phyloP scores from a whole-genome alignment of 2,888 invertebrate genomes.

The Toxonevra muliebris region DNA sequence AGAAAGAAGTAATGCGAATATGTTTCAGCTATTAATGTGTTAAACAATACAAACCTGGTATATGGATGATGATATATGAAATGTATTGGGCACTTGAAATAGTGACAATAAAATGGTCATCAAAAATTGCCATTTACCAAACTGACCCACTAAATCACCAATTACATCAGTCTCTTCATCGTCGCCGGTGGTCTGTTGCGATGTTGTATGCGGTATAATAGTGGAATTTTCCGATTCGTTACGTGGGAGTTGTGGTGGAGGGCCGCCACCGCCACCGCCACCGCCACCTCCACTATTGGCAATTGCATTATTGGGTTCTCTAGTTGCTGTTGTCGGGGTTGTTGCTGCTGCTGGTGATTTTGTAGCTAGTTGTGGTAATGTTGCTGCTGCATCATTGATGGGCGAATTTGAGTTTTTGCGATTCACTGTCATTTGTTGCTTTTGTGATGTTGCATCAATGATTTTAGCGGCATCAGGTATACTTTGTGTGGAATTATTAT shows the following conservation, averaged over 20 bases:
- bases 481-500: slow-evolving; percentile 20
- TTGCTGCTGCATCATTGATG: slow-evolving; percentile 29
- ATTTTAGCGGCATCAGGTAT: slow-evolving; percentile 27
- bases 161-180: slow-evolving; percentile 72
- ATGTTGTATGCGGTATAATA: slow-evolving; percentile 33
- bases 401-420: slow-evolving; percentile 33
- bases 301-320: slow-evolving; percentile 31
- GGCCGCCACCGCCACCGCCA: slow-evolving; percentile 13
- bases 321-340: slow-evolving; percentile 25
- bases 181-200: slow-evolving; percentile 25
- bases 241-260: slow-evolving; percentile 26
- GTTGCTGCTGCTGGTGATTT: slow-evolving; percentile 31
- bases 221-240: slow-evolving; percentile 33
- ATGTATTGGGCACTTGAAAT: slow-evolving; percentile 82
- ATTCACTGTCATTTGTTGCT: slow-evolving; percentile 33
- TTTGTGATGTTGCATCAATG: slow-evolving; percentile 29
- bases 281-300: slow-evolving; percentile 16
- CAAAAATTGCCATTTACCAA: slow-evolving; percentile 79
- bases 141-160: slow-evolving; percentile 75
- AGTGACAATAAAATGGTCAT: slow-evolving; percentile 79
- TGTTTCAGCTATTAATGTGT: too few species aligned
- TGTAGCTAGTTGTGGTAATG: slow-evolving; percentile 30
- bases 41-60: slow-evolving; percentile 69
- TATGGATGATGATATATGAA: slow-evolving; percentile 80
- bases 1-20: too few species aligned